Conservation (phyloP, 2,113 vertebrate species). For the Oenanthe melanoleuca region DNA sequence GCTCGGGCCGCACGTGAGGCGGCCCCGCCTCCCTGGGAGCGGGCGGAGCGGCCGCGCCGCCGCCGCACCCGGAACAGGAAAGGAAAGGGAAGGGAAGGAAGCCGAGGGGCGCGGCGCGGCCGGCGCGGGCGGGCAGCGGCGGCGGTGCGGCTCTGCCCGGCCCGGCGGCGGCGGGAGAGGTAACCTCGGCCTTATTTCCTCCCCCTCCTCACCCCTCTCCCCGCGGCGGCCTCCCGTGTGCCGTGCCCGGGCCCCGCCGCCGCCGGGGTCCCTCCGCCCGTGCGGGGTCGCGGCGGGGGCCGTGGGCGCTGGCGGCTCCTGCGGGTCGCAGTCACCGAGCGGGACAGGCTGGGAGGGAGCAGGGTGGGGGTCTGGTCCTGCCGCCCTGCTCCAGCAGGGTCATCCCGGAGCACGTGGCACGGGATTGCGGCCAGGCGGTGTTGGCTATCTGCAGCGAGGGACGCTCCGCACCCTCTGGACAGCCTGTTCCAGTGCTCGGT, state of each 20-base stretch:
- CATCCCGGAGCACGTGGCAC: background rate
- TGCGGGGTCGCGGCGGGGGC: background rate
- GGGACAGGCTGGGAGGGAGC: background rate
- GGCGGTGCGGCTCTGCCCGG: too few relatives aligned
- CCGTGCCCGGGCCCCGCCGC: background rate
- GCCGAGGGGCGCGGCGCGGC: too few relatives aligned
- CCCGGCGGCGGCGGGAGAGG: too few relatives aligned
- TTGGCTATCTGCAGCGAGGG: fast-evolving
- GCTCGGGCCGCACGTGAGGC: too few relatives aligned
- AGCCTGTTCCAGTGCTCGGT: background rate
- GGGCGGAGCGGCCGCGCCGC: too few relatives aligned
- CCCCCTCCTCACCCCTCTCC: too few relatives aligned
- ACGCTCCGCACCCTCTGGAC: fast-evolving
- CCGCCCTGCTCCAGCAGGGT: background rate
- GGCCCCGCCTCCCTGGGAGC: too few relatives aligned
- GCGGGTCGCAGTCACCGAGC: background rate
- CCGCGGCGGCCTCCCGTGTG: too few relatives aligned
- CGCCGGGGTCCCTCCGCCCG: background rate
- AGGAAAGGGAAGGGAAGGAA: too few relatives aligned
- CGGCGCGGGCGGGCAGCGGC: too few relatives aligned
- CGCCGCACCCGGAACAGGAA: too few relatives aligned
- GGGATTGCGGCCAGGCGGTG: fast-evolving
- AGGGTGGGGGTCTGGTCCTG: background rate
- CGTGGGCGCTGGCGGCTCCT: background rate
- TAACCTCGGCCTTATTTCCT: too few relatives aligned